Conservation (phyloP, 2,113 vertebrate genomes). For the Lathamus discolor region DNA sequence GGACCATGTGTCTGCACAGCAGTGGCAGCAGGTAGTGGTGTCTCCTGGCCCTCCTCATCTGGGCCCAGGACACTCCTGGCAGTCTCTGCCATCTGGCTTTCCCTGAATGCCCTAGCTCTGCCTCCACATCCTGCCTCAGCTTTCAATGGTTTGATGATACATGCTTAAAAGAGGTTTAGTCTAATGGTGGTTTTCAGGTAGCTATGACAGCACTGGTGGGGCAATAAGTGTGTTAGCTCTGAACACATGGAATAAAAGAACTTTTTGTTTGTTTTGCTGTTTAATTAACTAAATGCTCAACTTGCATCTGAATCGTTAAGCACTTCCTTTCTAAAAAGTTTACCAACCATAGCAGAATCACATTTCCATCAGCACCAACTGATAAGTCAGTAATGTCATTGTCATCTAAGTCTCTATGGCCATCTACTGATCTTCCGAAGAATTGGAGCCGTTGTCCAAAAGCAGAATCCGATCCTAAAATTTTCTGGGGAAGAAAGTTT, state of each 20-base stretch:
- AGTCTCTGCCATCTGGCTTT: not conserved
- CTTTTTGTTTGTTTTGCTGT: not conserved
- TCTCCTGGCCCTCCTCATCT: not conserved
- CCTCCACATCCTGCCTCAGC: not conserved
- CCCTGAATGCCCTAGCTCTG: not conserved
- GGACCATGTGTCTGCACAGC: not conserved
- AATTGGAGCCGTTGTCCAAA: constrained; percentile 79
- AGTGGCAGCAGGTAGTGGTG: not conserved
- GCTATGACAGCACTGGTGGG: not conserved
- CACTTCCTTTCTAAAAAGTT: not conserved
- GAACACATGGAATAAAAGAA: not conserved
- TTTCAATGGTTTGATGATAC: not conserved
- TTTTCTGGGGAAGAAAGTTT: constrained; percentile 80
- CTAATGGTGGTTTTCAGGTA: not conserved
- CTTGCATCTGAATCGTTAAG: not conserved
- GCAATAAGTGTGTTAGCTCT: not conserved
- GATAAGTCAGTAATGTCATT: constrained; percentile 86
- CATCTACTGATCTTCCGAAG: constrained; percentile 90
- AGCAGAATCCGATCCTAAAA: constrained; percentile 78
- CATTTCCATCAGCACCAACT: constrained; percentile 86
- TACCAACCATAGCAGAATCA: constrained; percentile 89
- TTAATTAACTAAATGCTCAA: not conserved
- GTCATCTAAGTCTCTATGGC: constrained; percentile 83
- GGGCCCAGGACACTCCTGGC: too few species aligned
- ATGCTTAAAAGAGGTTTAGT: not conserved